Conservation (phyloP, 2,113 vertebrate genomes). For the Entelurus aequoreus region DNA sequence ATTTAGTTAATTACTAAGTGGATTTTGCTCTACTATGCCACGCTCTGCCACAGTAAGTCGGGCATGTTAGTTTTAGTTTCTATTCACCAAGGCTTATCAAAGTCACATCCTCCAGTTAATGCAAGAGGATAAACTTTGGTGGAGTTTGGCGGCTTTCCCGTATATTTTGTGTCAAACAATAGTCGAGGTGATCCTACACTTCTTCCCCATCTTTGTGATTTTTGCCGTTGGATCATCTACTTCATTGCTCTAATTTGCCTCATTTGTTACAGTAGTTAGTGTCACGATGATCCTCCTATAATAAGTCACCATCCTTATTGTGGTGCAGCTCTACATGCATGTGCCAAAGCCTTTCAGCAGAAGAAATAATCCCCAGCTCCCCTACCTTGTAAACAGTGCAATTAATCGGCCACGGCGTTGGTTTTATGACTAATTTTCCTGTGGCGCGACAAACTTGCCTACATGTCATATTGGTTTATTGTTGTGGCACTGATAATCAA, state of each 20-base stretch:
- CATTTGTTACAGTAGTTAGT: conserved; percentile 64
- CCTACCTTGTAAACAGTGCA: conserved; percentile 36
- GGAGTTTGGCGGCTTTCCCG: conserved; percentile 48
- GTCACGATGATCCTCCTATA: conserved; percentile 50
- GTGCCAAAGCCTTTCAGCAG: conserved; percentile 42
- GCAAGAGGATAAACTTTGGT: conserved; percentile 52
- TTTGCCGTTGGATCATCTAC: conserved; percentile 39
- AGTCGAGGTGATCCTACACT: conserved; percentile 38
- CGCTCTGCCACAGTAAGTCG: conserved; percentile 54
- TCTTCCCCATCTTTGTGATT: conserved; percentile 46
- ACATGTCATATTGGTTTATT: conserved; percentile 59
- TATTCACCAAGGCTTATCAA: conserved; percentile 58
- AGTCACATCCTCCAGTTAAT: conserved; percentile 50
- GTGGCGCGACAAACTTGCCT: conserved; percentile 21
- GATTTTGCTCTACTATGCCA: conserved; percentile 57
- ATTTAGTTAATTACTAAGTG: conserved; percentile 71
- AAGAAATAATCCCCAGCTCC: conserved; percentile 33
- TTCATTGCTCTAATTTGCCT: conserved; percentile 57
- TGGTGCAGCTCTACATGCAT: conserved; percentile 35
- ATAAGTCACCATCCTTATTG: conserved; percentile 45
- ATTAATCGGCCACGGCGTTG: conserved; percentile 50
- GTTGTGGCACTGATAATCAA: conserved; percentile 54
- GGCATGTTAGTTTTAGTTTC: conserved; percentile 66
- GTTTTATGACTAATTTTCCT: conserved; percentile 56
- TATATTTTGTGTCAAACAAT: conserved; percentile 35